Evolutionary conservation across 2,113 vertebrate species (phyloP).

Genomic region (Charina bottae): DNA sequence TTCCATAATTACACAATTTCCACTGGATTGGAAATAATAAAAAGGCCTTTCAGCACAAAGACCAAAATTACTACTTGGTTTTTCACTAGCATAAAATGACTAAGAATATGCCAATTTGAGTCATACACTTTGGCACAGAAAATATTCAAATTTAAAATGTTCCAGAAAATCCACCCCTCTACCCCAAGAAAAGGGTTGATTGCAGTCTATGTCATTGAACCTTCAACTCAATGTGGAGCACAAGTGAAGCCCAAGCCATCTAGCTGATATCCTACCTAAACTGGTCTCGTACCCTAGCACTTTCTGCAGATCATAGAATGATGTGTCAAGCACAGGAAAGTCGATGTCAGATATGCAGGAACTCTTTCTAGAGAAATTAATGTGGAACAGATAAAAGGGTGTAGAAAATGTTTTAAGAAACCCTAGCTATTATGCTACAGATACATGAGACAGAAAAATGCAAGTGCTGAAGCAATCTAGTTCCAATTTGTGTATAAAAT

Average conservation of each 20-base stretch:
- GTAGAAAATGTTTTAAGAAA: neutral
- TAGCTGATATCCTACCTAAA: too few relatives aligned
- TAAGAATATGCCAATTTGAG: neutral
- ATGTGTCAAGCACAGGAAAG: neutral
- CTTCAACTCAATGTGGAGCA: neutral
- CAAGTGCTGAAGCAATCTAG: neutral
- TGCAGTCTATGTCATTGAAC: neutral
- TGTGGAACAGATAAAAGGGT: neutral
- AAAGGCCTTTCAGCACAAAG: neutral
- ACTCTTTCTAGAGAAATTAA: neutral
- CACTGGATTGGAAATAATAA: neutral
- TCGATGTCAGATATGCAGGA: neutral
- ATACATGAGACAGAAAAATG: neutral
- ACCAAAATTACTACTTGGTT: neutral
- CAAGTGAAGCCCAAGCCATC: neutral
- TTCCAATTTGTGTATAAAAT: neutral
- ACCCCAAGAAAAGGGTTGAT: neutral
- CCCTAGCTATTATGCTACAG: neutral
- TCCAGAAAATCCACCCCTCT: neutral
- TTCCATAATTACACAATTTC: neutral
- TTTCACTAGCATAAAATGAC: neutral
- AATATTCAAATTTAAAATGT: neutral
- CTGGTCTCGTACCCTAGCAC: neutral
- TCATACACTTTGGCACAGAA: neutral
- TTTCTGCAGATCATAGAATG: neutral